phyloP scores from a whole-genome alignment of 2,113 vertebrate genomes.

The Atherinomorus stipes region DNA sequence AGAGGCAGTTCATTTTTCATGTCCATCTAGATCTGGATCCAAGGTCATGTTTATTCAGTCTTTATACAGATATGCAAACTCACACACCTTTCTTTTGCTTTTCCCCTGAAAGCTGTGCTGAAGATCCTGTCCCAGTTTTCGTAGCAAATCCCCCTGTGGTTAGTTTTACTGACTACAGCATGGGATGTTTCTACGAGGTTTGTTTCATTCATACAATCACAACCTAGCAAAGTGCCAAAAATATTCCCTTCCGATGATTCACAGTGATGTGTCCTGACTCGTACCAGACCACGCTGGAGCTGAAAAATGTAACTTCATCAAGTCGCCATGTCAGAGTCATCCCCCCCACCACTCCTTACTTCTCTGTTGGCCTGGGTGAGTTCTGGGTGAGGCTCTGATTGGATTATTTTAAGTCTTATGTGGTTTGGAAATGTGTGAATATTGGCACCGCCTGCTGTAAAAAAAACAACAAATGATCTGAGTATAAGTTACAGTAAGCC shows the following conservation, averaged over 20 bases:
- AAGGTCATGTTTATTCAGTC: neutral
- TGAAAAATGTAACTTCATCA: constrained; percentile 89
- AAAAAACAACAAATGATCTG: neutral
- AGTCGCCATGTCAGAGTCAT: constrained; percentile 87
- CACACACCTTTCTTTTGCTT: neutral
- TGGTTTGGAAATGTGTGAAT: constrained; percentile 13
- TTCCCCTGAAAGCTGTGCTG: constrained; percentile 57
- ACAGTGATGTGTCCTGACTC: neutral
- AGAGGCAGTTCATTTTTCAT: neutral
- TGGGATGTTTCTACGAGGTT: constrained; percentile 93
- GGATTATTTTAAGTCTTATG: neutral
- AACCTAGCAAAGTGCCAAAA: neutral
- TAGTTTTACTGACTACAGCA: constrained; percentile 87
- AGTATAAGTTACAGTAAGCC: neutral
- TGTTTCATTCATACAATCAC: constrained; percentile 5
- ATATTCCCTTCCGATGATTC: neutral
- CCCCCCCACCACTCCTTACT: constrained; percentile 88
- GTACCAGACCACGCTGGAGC: constrained; percentile 85
- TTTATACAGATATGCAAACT: neutral
- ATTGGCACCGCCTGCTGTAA: constrained; percentile 17
- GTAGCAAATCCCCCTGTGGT: constrained; percentile 85
- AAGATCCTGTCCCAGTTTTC: constrained; percentile 84
- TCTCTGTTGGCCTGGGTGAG: constrained; percentile 91
- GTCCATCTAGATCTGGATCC: no score
- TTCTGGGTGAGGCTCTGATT: constrained; percentile 10